Evolutionary conservation across 2,113 vertebrate species (phyloP), one percentile per base, ranked within the genome.

Genomic region (Neolamprologus sp.): DNA sequence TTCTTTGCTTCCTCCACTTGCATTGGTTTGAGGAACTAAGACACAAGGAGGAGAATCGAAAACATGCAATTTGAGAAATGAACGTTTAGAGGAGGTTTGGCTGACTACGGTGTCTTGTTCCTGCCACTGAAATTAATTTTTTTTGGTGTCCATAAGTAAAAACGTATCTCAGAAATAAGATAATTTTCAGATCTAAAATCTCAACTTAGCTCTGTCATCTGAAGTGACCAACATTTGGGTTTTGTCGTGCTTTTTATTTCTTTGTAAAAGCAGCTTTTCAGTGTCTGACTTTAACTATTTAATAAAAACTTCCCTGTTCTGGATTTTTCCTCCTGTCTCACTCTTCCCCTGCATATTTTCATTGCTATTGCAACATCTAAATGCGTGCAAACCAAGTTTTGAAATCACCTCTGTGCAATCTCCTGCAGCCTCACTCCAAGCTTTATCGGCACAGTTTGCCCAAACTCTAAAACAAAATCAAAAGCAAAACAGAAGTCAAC

Each of bases 361-460:
- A 49, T 31, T 49, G 0, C 16, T 49, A 60, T 4, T 33, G 16
- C 58, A 63, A 85, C 5, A 5, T 49, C 3, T 37, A 81, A 54
- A 60, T 37, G 6, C 8, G 12, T 47, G 3, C 4, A 23, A 26
- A 12, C 4, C 79, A 84, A 88, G 45, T 35, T 23, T 13, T 53
- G 3, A 42, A 88, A 51, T 73, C 88, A 97, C 96, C 87, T 92
- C 82, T 90, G 84, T 1, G 95, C 86, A 51, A 96, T 55, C 16
- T 97, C 95, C 54, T 94, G 89, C 31, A 97, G 93, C 63, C 90
- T 93, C 65, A 96, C 96, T 35, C 96, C 96, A 8, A 96, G 94
- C 82, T 85, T 95, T 75, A 96, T 78, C 2, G 91, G 89, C 54
- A 94, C 79, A 0, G 9, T 89, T 80, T 88, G 92, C 35, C 75